Evolutionary conservation across 2,797 vertebrate species (phyloP), one percentile per base, ranked within the genome.

Genomic region (Acridotheres tristis): DNA sequence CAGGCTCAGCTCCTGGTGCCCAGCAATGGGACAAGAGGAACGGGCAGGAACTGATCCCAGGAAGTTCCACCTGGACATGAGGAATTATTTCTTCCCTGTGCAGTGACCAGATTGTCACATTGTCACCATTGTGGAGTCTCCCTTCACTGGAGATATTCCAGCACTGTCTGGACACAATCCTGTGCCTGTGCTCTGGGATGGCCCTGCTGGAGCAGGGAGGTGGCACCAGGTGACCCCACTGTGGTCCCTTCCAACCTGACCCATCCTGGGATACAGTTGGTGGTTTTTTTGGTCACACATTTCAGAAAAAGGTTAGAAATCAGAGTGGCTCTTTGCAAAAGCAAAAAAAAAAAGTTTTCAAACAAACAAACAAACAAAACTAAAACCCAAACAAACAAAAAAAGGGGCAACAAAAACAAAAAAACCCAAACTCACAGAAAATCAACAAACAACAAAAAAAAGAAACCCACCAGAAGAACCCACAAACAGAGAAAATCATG

Each of bases 381-480:
- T 10, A 26, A 50, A 34, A 26, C 16, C 9, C 34, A 38, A 36
- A 11, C 2, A 57, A 10, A 30, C 50, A 17, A 51, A 53, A 53
- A 54, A 32, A 8, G 11, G 8, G 7, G 29, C 18, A 32, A 30
- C 16, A 53, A 53, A 30, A 47, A 30, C 16, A 29, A 29, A 29
- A 53, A 53, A 54, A 32, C 32, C 38, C 38, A 9, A 36, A 36
- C 36, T 36, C 6, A 4, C 7, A 6, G 6, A 63, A 81, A 76
- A 54, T 7, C 36, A 42, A 72, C 18, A 16, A 27, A 23, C 14
- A 91, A 16, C 14, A 36, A 23, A 66, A 69, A 18, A 34, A 36
- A 14, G 1, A 48, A 20, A 50, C 2, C 1, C 16, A 11, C 2
- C 34, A 53, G 14, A 55, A 82, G 43, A 16, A 12, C 1, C 2